Evolutionary conservation across 2,113 vertebrate genomes (phyloP).

Genomic region (Struthidea cinerea): DNA sequence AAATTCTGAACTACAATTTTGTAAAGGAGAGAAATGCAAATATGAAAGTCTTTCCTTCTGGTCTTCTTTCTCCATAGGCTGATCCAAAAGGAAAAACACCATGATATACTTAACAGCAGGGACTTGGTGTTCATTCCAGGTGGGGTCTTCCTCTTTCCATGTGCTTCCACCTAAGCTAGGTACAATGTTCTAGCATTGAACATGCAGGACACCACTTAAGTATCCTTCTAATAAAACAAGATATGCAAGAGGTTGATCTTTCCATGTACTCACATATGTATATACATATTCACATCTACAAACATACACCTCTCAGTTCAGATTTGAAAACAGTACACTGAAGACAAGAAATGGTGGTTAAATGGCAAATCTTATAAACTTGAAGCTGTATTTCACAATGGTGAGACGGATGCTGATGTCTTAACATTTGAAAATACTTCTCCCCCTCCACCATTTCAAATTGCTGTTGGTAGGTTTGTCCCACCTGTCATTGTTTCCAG

Average conservation of each 20-base stretch:
- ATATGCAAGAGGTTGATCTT: not conserved
- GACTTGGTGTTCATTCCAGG: not conserved
- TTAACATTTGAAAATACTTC: constrained; percentile 50
- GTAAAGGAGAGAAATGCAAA: not conserved
- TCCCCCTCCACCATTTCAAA: not conserved
- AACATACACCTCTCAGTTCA: not conserved
- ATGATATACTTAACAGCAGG: not conserved
- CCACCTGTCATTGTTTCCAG: constrained; percentile 59
- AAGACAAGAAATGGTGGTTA: not conserved
- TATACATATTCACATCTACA: not conserved
- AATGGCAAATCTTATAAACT: not conserved
- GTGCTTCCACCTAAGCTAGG: not conserved
- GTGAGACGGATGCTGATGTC: constrained; percentile 4
- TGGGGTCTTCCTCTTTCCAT: not conserved
- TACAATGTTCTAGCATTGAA: not conserved
- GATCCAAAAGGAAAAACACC: not conserved
- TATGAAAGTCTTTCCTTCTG: not conserved
- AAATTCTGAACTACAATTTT: not conserved
- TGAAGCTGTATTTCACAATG: not conserved
- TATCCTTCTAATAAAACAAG: not conserved
- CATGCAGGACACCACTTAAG: not conserved
- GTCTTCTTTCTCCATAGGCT: not conserved
- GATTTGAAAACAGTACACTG: not conserved
- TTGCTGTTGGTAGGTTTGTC: constrained; percentile 64
- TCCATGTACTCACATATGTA: rapidly evolving